A percentile compares a stretch with the other conserved stretches of the same genome.
Evolutionary conservation across 2,797 vertebrate genomes (phyloP).

Genomic region (Lepidocolaptes lacrymiger): DNA sequence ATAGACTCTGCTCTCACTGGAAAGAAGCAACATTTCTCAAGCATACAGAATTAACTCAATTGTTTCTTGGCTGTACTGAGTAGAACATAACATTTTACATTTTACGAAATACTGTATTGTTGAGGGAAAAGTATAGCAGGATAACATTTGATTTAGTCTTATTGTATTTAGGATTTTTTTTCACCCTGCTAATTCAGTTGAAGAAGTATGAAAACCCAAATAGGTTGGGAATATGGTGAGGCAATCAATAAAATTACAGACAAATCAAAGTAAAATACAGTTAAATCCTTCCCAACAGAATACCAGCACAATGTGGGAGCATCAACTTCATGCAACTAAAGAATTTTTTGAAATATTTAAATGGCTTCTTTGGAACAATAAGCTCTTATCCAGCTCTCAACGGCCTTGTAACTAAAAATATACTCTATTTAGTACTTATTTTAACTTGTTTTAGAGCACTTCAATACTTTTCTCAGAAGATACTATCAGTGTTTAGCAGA

Average conservation of each 20-base stretch:
- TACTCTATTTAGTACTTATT: neutral
- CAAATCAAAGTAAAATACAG: neutral
- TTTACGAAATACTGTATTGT: neutral
- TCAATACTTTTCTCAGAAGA: conserved; percentile 68
- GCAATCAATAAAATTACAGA: neutral
- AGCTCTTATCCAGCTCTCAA: neutral
- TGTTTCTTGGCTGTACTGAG: neutral
- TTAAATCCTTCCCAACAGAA: neutral
- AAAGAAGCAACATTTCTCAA: neutral
- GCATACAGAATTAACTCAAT: neutral
- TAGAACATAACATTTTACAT: neutral
- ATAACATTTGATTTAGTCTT: neutral
- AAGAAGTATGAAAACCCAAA: neutral
- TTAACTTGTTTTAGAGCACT: conserved; percentile 34
- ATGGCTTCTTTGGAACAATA: neutral
- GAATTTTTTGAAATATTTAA: neutral
- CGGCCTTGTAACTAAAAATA: conserved; percentile 28
- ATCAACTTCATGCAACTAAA: neutral
- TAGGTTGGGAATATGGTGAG: neutral
- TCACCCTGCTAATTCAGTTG: neutral
- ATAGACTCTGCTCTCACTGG: neutral
- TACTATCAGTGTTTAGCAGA: conserved; percentile 63
- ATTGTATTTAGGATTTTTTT: neutral
- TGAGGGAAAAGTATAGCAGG: neutral
- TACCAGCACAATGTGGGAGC: neutral